Evolutionary conservation across 2,888 invertebrate genomes (phyloP), one percentile per base, ranked within the genome.

Genomic region (Heliconius aoede): DNA sequence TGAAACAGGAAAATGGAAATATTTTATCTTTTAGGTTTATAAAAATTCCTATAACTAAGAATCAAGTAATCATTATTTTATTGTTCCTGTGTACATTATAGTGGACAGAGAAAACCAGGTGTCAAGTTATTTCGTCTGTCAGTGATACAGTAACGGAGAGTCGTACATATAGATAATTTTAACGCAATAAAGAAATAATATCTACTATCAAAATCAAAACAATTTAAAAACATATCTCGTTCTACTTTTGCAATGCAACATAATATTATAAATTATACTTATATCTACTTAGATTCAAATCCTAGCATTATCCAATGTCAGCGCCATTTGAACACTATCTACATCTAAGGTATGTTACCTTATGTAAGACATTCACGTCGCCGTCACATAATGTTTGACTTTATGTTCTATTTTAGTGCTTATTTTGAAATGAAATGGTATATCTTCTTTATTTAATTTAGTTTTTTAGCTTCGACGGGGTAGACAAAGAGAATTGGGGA

Each of bases 281-380:
- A 46, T 69, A 18, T 55, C 28, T 2, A 62, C 36, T 60, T 51
- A 60, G 60, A 58, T 69, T 55, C 58, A 75, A 62, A 67, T 71
- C 69, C 77, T 55, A 67, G 55, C 71, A 61, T 65, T 74, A 76
- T 69, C 73, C 79, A 78, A 78, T 80, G 78, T 80, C 78, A 78
- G 64, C 77, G 58, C 28, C 67, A 72, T 71, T 72, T 76, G 46
- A 60, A 67, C 71, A 79, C 79, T 74, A 79, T 76, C 79, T 76
- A 69, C 69, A 79, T 78, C 77, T 74, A n/a, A 71, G 76, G 72
- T 67, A 67, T 36, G 64, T 51, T 68, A 28, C 36, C 55, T 80
- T 80, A 76, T 69, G 65, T 78, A 80, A 80, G 69, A 72, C 76
- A 65, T 74, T 76, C 78, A 79, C 78, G 72, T 76, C 40, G 69